Conservation (phyloP, 2,113 vertebrate species). For the Eptesicus fuscus region DNA sequence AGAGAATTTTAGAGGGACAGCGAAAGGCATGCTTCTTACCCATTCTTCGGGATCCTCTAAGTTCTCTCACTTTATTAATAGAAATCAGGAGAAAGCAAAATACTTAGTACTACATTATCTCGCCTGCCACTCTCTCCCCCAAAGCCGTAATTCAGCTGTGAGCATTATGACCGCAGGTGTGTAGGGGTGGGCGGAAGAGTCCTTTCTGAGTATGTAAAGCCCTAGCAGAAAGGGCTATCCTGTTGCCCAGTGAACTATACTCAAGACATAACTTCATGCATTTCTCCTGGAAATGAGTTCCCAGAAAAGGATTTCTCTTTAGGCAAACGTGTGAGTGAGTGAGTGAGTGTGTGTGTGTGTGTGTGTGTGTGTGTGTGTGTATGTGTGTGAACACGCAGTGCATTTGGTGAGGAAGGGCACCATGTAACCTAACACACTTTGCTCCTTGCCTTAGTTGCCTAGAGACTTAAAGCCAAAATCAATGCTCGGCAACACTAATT, state of each 20-base stretch:
- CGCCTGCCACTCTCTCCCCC: no score
- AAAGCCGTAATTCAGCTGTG: not conserved
- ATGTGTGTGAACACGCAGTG: no score
- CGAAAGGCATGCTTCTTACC: not conserved
- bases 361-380: not conserved
- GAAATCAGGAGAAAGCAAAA: not conserved
- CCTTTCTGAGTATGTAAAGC: not conserved
- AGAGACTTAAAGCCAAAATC: conserved; percentile 46
- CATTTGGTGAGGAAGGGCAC: not conserved
- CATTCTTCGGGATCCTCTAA: not conserved
- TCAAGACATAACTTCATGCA: not conserved
- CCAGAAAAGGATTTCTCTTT: not conserved
- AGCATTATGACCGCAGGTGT: not conserved
- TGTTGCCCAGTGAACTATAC: not conserved
- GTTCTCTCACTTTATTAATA: not conserved
- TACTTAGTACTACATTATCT: not conserved
- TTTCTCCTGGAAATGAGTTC: conserved; percentile 31
- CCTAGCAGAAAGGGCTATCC: not conserved
- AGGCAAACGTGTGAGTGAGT: not conserved
- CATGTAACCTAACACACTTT: not conserved
- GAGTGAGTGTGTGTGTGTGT: not conserved
- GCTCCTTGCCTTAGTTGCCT: conserved; percentile 7
- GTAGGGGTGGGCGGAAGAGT: not conserved
- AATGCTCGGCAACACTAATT: conserved; percentile 26
- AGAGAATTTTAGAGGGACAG: not conserved